A percentile compares a stretch with the other conserved stretches of the same genome.
These are phyloP conservation scores for Cyphomyrus plagiostoma DNA, from an alignment of 2,113 vertebrate species.

Conservation along the genomic window DNA sequence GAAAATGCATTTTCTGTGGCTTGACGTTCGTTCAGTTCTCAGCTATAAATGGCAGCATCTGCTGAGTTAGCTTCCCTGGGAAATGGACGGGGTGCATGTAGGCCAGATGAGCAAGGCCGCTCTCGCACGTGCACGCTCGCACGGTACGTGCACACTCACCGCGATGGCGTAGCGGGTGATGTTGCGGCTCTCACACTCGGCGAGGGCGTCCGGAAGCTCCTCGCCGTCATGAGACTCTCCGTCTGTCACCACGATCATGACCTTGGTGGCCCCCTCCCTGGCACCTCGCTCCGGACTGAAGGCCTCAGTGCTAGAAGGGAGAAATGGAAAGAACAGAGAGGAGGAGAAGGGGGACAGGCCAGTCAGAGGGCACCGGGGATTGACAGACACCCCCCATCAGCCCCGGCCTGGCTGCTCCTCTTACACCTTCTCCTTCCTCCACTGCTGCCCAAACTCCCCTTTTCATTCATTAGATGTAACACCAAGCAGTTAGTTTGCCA, in stretches of 20 bases:
- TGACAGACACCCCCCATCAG: neutral
- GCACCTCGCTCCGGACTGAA: slow-evolving; percentile 76
- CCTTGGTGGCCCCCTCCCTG: slow-evolving; percentile 72
- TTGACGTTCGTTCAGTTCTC: neutral
- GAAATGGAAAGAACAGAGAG: neutral
- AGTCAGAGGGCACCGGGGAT: too few species aligned
- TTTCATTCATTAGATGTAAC: neutral
- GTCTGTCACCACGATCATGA: slow-evolving; percentile 92
- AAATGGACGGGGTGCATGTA: neutral
- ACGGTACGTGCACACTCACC: slow-evolving; percentile 58
- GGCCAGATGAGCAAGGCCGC: neutral
- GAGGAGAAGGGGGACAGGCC: too few species aligned
- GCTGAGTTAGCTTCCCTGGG: neutral
- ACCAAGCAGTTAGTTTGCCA: neutral
- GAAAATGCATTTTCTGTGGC: neutral
- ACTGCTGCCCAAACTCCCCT: neutral
- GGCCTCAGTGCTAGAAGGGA: slow-evolving; percentile 73
- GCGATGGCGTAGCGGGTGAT: slow-evolving; percentile 86
- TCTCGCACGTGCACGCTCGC: neutral
- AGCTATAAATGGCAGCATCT: neutral
- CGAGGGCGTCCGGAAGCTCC: slow-evolving; percentile 71
- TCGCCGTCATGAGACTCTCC: slow-evolving; percentile 92
- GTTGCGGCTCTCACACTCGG: slow-evolving; percentile 73
- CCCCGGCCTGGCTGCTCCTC: neutral
- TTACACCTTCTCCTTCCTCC: neutral